Evolutionary conservation across 2,113 vertebrate species (phyloP).

Genomic region (Rhinichthys klamathensis): DNA sequence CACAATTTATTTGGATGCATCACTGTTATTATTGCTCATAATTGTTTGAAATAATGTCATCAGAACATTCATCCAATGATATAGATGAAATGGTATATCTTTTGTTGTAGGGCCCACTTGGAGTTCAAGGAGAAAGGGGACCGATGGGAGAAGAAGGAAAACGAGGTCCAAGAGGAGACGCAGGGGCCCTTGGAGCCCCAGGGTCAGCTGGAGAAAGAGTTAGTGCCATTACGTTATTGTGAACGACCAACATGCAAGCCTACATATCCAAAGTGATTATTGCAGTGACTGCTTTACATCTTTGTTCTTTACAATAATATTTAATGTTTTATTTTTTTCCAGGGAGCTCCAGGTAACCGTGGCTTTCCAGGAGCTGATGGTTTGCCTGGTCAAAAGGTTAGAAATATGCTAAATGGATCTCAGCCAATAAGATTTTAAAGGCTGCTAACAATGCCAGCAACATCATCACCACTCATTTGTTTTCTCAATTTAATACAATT

Average conservation of each 20-base stretch:
- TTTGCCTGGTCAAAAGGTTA: constrained; percentile 92
- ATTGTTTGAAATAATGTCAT: neutral
- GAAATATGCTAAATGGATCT: neutral
- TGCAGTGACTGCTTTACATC: neutral
- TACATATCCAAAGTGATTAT: neutral
- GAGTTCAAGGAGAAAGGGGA: constrained; percentile 86
- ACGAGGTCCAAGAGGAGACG: constrained; percentile 90
- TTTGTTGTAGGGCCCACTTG: constrained; percentile 83
- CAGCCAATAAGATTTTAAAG: neutral
- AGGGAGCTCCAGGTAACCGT: constrained; percentile 94
- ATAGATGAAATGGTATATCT: neutral
- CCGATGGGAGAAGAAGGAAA: constrained; percentile 95
- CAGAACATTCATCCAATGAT: neutral
- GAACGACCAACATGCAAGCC: neutral
- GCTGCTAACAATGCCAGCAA: neutral
- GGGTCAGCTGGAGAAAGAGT: constrained; percentile 91
- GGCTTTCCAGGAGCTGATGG: constrained; percentile 96
- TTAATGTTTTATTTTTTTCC: constrained; percentile 2
- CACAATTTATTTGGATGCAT: no score
- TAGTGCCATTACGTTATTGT: constrained; percentile 57
- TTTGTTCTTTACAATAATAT: constrained; percentile 1
- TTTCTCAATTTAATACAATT: neutral
- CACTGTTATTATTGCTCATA: neutral
- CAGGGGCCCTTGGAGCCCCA: constrained; percentile 81
- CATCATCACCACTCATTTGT: neutral